phyloP scores from a whole-genome alignment of 2,888 invertebrate genomes.

The Parapristionchus giblindavisi region DNA sequence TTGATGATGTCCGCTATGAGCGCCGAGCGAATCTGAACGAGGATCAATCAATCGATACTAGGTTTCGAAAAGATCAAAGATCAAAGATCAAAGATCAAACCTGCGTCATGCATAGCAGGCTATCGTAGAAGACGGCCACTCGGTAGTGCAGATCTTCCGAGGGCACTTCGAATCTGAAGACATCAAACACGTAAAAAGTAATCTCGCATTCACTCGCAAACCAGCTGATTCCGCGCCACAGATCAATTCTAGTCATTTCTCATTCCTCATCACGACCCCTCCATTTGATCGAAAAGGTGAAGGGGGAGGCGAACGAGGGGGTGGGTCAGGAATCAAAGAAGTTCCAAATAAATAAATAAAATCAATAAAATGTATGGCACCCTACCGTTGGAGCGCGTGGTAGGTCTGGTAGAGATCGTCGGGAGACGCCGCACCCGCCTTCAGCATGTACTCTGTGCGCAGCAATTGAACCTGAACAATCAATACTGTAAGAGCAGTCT shows the following conservation, averaged over 20 bases:
- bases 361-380: too few species aligned
- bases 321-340: too few species aligned
- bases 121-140: constrained; percentile 63
- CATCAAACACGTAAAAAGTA: too few species aligned
- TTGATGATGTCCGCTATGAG: constrained; percentile 1
- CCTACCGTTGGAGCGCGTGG: constrained; percentile 34
- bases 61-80: constrained; percentile 56
- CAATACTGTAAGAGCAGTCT: too few species aligned
- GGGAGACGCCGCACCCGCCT: constrained; percentile 85
- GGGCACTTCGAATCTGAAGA: constrained; percentile 78
- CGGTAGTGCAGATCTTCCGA: constrained; percentile 76
- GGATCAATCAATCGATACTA: constrained; percentile 71
- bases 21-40: constrained; percentile 31
- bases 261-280: too few species aligned
- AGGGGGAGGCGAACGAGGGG: too few species aligned
- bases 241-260: too few species aligned
- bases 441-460: constrained; percentile 88
- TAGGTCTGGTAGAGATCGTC: constrained; percentile 78
- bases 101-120: constrained; percentile 32
- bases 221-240: too few species aligned
- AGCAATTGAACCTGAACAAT: constrained; percentile 78
- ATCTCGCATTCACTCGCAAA: too few species aligned
- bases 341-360: too few species aligned
- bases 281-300: too few species aligned
- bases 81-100: constrained; percentile 27